Conservation (phyloP, 1,140 invertebrate species). For the Andrena cerasifolii region DNA sequence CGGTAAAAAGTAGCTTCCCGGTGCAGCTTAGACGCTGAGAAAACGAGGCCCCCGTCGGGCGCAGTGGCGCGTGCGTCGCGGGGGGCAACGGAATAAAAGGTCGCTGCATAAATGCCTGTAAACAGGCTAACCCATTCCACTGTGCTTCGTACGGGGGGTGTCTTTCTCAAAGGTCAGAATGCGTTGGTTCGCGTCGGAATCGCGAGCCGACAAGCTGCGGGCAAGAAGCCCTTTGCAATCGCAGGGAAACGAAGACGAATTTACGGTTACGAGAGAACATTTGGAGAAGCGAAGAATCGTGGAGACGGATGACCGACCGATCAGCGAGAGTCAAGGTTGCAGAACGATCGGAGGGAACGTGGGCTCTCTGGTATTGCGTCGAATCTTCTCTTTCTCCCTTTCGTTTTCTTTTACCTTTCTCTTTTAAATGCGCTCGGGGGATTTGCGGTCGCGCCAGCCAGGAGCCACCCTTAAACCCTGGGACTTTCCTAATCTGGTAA, state of each 20-base stretch:
- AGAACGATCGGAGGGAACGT: not conserved
- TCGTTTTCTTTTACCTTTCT: not conserved
- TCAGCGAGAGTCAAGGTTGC: not conserved
- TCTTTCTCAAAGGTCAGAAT: too few species aligned
- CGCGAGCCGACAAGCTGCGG: too few species aligned
- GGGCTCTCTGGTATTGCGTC: not conserved
- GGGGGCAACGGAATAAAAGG: conserved; percentile 1
- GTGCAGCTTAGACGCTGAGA: conserved; percentile 11
- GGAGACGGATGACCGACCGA: not conserved
- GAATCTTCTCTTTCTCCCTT: not conserved
- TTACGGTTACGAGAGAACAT: too few species aligned
- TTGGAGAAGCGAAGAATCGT: too few species aligned
- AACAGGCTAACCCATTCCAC: not conserved
- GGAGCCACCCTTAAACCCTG: not conserved
- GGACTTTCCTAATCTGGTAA: conserved; percentile 12
- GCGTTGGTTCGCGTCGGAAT: too few species aligned
- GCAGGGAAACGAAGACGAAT: too few species aligned
- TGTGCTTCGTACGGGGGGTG: too few species aligned
- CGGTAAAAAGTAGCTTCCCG: conserved; percentile 17
- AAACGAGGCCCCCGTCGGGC: not conserved
- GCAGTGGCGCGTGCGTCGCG: not conserved
- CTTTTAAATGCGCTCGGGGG: not conserved
- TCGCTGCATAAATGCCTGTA: not conserved
- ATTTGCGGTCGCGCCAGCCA: not conserved
- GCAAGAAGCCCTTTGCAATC: too few species aligned